phyloP scores from a whole-genome alignment of 1,140 invertebrate genomes.

The Sycophila sp. region DNA sequence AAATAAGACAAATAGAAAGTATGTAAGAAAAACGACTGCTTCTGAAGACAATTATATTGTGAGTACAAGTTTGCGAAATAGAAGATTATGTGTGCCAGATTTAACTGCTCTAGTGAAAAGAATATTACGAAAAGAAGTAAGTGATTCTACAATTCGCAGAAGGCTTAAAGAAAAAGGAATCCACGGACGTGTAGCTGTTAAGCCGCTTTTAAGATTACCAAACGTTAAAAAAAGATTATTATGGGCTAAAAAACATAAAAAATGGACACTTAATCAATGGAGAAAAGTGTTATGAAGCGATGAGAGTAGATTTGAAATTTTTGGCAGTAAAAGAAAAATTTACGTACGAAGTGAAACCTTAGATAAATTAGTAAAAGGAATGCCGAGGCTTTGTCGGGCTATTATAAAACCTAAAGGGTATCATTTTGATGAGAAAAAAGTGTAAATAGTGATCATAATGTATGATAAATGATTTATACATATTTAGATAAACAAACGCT shows the following conservation, averaged over 20 bases:
- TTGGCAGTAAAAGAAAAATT: too few species aligned
- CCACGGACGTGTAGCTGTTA: constrained; percentile 31
- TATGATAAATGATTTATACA: too few species aligned
- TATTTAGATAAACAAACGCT: too few species aligned
- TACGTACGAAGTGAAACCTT: constrained; percentile 33
- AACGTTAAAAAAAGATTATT: constrained; percentile 39
- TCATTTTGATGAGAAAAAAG: too few species aligned
- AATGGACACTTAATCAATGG: constrained; percentile 39
- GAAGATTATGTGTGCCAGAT: neutral
- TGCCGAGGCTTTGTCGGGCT: too few species aligned
- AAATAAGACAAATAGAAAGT: neutral
- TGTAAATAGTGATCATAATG: too few species aligned
- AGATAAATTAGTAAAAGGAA: constrained; percentile 24
- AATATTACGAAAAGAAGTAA: neutral
- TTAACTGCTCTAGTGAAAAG: neutral
- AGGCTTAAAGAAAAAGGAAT: constrained; percentile 20
- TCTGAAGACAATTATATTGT: neutral
- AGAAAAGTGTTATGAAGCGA: constrained; percentile 41
- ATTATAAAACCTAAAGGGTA: too few species aligned
- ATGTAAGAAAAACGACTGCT: neutral
- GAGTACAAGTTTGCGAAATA: neutral
- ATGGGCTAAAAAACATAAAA: constrained; percentile 40
- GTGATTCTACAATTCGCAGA: constrained; percentile 16
- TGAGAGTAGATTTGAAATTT: constrained; percentile 48
- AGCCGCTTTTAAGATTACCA: constrained; percentile 18